Percentiles rank a stretch among this genome's conserved stretches.
Conservation (phyloP, 64 coral and sea anemone species). For the Pachyseris speciosa region DNA sequence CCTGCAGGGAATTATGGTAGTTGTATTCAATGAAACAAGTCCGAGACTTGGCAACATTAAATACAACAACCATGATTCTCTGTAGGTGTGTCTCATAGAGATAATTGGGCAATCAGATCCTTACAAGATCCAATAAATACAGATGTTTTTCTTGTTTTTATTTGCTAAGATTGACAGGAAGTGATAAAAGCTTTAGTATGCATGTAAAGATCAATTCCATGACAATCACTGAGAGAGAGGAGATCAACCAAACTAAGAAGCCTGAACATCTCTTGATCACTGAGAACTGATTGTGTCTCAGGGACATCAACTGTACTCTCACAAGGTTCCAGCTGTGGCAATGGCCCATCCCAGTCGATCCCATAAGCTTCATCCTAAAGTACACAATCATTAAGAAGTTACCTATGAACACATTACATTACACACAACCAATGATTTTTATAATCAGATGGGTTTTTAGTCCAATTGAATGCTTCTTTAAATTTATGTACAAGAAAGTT, state of each 20-base stretch:
- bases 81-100: not conserved
- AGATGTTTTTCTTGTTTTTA: constrained; percentile 20
- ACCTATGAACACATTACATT: constrained; percentile 4
- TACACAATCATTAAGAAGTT: constrained; percentile 21
- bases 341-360: constrained; percentile 5
- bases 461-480: constrained; percentile 15
- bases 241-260: constrained; percentile 29
- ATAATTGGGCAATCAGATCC: not conserved
- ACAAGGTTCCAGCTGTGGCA: constrained; percentile 19
- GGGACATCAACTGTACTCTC: constrained; percentile 16
- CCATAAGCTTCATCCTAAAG: constrained; percentile 25
- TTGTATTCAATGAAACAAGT: not conserved
- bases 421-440: constrained; percentile 15
- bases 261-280: constrained; percentile 47
- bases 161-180: constrained; percentile 30
- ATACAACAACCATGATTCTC: constrained; percentile 2
- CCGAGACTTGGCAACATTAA: constrained; percentile 20
- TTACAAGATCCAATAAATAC: constrained; percentile 5
- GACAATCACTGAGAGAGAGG: constrained; percentile 29
- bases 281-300: constrained; percentile 55
- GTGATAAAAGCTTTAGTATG: constrained; percentile 38
- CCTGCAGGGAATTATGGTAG: not conserved
- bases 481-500: not conserved
- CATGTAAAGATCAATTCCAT: constrained; percentile 55
- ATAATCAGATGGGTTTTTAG: constrained; percentile 22